phyloP scores from a whole-genome alignment of 2,797 vertebrate genomes.

The Aselliscus stoliczkanus region DNA sequence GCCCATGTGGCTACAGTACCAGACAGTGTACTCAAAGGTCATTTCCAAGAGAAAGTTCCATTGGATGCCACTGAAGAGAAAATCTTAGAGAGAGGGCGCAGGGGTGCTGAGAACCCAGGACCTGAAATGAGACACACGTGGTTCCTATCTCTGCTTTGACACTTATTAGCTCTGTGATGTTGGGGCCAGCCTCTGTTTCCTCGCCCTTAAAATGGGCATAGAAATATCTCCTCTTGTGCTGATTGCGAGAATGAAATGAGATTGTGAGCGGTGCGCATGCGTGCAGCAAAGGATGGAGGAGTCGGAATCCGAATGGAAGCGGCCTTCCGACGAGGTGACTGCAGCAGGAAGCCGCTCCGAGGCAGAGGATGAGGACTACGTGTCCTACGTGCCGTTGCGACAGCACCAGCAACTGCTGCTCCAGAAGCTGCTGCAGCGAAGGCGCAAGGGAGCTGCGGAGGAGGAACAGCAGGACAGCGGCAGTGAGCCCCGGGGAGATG shows the following conservation, averaged over 20 bases:
- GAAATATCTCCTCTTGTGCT: background rate
- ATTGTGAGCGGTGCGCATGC: too few species aligned
- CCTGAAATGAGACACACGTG: background rate
- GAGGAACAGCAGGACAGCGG: conserved; percentile 94
- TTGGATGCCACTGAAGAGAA: background rate
- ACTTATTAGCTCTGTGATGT: too few species aligned
- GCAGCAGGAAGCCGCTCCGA: conserved; percentile 71
- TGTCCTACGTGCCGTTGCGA: conserved; percentile 94
- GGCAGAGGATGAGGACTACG: conserved; percentile 86
- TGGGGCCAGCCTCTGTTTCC: background rate
- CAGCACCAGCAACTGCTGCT: conserved; percentile 93
- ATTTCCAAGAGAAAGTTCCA: background rate
- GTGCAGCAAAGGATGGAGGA: too few species aligned
- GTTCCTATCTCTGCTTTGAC: background rate
- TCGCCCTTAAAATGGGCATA: background rate
- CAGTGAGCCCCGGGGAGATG: conserved; percentile 89
- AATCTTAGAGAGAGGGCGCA: background rate
- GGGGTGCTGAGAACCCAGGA: background rate
- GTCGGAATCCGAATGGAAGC: too few species aligned
- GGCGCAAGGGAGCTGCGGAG: conserved; percentile 91
- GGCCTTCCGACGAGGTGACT: conserved; percentile 48
- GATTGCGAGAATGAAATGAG: background rate
- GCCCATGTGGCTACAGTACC: too few species aligned
- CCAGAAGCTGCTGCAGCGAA: conserved; percentile 92
- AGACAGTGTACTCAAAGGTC: background rate